Evolutionary conservation across 2,888 invertebrate genomes (phyloP), one percentile per base, ranked within the genome.

Genomic region (Yponomeuta cagnagella): DNA sequence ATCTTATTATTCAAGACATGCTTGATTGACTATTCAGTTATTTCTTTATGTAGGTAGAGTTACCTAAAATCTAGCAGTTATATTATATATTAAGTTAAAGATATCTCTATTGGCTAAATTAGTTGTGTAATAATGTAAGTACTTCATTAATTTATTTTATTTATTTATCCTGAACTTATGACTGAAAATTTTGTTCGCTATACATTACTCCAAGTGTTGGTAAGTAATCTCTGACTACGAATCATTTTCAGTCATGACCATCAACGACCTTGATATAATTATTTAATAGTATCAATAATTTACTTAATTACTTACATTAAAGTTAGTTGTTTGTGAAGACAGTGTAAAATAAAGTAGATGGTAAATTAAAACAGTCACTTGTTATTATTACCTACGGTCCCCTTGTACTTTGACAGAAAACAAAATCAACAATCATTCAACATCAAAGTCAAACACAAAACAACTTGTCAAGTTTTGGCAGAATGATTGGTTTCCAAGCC

Each of bases 231-330:
- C 48, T 75, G 76, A 75, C 79, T 80, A 78, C 70, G 77, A 81
- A 80, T 80, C 80, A 87, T 90, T 90, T 91, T 91, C 87, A 90
- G 91, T 89, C 91, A 90, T 91, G 91, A 91, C 90, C 84, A 78
- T 84, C 80, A 70, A 30, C 58, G 33, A 68, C 10, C 43, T 33
- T 43, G 9, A 43, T 8, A 43, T 43, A 43, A 8, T 30, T 8
- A 68, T 68, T 12, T 58, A 69, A 52, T 15, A 9, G 1, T 15
- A 37, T 33, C 10, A 30, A 31, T 37, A 67, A 12, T 12, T 67
- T 12, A 67, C 43, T 37, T 10, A 12, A 2, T 67, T 12, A 67
- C 43, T 37, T 10, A 64, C 10, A 2, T 64, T 64, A 64, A 30
- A 33, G 65, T 65, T 65, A 65, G 23, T 30, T 65, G 4, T 31